A percentile compares a stretch with the other conserved stretches of the same genome.
Evolutionary conservation across 2,113 vertebrate genomes (phyloP).

Genomic region (Rhodinocichla rosea): DNA sequence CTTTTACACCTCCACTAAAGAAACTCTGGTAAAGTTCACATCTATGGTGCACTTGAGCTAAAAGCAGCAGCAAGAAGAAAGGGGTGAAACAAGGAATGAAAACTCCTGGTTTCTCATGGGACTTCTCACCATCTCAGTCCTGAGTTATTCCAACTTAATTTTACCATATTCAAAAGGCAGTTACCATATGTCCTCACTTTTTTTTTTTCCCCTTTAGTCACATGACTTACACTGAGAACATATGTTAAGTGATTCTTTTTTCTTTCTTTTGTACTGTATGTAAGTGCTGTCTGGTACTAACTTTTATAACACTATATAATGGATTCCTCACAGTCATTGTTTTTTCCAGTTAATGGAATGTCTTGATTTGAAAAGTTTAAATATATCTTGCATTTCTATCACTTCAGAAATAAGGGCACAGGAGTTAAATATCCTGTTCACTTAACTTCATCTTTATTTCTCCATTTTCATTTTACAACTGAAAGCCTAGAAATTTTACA

Average conservation of each 20-base stretch:
- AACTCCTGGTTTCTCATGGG: not conserved
- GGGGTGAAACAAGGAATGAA: not conserved
- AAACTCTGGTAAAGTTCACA: not conserved
- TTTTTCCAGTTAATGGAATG: not conserved
- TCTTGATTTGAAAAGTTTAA: not conserved
- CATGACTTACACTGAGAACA: not conserved
- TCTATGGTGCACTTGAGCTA: not conserved
- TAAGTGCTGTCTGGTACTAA: not conserved
- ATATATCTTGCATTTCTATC: not conserved
- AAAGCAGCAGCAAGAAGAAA: not conserved
- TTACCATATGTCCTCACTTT: not conserved
- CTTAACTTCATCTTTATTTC: not conserved
- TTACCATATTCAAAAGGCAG: not conserved
- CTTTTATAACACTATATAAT: not conserved
- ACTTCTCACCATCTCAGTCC: not conserved
- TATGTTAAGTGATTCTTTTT: not conserved
- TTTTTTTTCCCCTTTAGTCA: not conserved
- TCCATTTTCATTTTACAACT: not conserved
- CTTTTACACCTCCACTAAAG: not conserved
- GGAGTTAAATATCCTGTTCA: not conserved
- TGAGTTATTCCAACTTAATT: not conserved
- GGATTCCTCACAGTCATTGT: not conserved
- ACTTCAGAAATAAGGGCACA: not conserved
- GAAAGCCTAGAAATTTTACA: conserved; percentile 1
- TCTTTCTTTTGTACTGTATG: not conserved